Percentiles rank a stretch among this genome's conserved stretches.
phyloP scores from a whole-genome alignment of 2,797 vertebrate genomes.

The Acipenser ruthenus region DNA sequence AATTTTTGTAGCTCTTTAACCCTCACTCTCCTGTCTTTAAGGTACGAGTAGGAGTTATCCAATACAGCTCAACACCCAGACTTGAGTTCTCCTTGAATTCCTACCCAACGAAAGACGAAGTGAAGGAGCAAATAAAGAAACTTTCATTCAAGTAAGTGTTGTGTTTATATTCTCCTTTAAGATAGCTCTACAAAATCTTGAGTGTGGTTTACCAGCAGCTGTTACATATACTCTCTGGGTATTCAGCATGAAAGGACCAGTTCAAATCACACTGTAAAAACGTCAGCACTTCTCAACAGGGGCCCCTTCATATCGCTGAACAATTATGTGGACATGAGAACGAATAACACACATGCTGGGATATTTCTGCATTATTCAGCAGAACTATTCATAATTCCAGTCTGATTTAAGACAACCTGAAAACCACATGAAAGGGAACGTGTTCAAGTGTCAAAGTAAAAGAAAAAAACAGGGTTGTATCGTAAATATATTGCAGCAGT shows the following conservation, averaged over 20 bases:
- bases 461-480: too few relatives aligned
- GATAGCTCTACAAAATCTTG: too few relatives aligned
- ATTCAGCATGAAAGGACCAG: slow-evolving; percentile 24
- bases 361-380: too few relatives aligned
- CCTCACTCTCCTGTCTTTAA: slow-evolving; percentile 27
- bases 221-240: slow-evolving; percentile 19
- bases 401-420: too few relatives aligned
- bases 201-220: slow-evolving; percentile 10
- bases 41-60: slow-evolving; percentile 79
- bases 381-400: too few relatives aligned
- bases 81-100: slow-evolving; percentile 79
- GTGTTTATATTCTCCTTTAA: too few relatives aligned
- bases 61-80: slow-evolving; percentile 71
- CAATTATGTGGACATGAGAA: slow-evolving; percentile 15
- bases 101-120: slow-evolving; percentile 56
- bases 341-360: too few relatives aligned
- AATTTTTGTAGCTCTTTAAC: too few relatives aligned
- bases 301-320: background rate
- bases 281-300: slow-evolving; percentile 21
- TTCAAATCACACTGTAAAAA: slow-evolving; percentile 22
- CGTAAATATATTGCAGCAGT: too few relatives aligned
- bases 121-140: slow-evolving; percentile 71
- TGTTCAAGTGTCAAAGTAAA: too few relatives aligned
- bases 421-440: too few relatives aligned
- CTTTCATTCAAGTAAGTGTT: slow-evolving; percentile 67